Percentiles rank a stretch among this genome's conserved stretches.
Evolutionary conservation across 2,888 invertebrate species (phyloP).

Genomic region (Scrobipalpa atriplicella): DNA sequence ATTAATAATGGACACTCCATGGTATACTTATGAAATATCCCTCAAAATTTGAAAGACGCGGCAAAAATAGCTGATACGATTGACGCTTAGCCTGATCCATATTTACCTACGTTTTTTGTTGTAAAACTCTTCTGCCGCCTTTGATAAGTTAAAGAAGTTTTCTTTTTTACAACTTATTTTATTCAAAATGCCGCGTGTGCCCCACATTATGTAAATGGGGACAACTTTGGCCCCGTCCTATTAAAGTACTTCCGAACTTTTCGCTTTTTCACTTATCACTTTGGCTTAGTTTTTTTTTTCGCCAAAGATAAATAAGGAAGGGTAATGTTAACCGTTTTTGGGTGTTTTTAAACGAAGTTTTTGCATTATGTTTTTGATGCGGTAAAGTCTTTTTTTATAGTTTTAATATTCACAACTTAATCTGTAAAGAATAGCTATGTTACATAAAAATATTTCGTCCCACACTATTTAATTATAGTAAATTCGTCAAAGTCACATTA

Average conservation of each 20-base stretch:
- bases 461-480: too few species aligned
- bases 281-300: constrained; percentile 22
- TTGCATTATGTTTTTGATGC: too few species aligned
- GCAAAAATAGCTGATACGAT: not conserved
- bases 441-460: too few species aligned
- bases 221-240: constrained; percentile 21
- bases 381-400: too few species aligned
- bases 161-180: constrained; percentile 16
- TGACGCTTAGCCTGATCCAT: not conserved
- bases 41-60: too few species aligned
- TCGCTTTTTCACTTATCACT: constrained; percentile 27
- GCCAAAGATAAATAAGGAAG: not conserved
- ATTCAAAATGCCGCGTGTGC: constrained; percentile 15
- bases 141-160: constrained; percentile 20
- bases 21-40: too few species aligned
- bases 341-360: not conserved
- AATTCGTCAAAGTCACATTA: too few species aligned
- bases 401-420: too few species aligned
- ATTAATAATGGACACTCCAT: too few species aligned
- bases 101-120: not conserved
- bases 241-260: constrained; percentile 26
- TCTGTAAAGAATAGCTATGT: too few species aligned
- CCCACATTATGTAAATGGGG: constrained; percentile 26
- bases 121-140: not conserved
- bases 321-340: not conserved